Evolutionary conservation across 2,113 vertebrate genomes (phyloP).

Genomic region (Melanostigma gelatinosum): DNA sequence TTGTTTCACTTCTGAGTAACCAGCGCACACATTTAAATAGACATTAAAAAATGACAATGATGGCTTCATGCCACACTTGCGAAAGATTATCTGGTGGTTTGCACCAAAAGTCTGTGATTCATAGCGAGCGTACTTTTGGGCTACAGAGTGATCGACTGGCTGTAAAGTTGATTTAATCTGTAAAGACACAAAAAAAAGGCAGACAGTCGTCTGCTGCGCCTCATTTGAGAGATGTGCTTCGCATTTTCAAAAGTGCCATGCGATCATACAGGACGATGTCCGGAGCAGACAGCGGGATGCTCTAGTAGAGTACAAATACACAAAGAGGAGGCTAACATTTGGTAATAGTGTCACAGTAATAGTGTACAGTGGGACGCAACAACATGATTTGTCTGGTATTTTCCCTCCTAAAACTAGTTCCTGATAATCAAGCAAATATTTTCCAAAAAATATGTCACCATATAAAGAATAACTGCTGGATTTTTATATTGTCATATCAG

Average conservation of each 20-base stretch:
- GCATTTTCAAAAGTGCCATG: background rate
- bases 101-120: background rate
- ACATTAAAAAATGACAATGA: background rate
- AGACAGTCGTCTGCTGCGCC: conserved; percentile 15
- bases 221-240: background rate
- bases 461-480: background rate
- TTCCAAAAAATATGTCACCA: background rate
- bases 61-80: background rate
- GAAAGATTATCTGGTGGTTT: background rate
- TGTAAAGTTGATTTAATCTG: background rate
- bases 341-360: background rate
- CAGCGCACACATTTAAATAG: conserved; percentile 1
- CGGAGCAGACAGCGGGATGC: background rate
- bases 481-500: background rate
- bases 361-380: background rate
- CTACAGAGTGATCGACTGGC: background rate
- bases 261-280: background rate
- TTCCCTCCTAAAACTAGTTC: background rate
- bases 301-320: background rate
- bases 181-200: background rate
- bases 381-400: background rate
- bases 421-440: background rate
- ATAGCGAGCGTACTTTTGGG: background rate
- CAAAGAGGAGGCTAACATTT: background rate
- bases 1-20: conserved; percentile 4